Percentiles rank a stretch among this genome's conserved stretches.
These are phyloP conservation scores for Latrodectus elegans DNA, from an alignment of 2,888 invertebrate species.

Conservation along the genomic window DNA sequence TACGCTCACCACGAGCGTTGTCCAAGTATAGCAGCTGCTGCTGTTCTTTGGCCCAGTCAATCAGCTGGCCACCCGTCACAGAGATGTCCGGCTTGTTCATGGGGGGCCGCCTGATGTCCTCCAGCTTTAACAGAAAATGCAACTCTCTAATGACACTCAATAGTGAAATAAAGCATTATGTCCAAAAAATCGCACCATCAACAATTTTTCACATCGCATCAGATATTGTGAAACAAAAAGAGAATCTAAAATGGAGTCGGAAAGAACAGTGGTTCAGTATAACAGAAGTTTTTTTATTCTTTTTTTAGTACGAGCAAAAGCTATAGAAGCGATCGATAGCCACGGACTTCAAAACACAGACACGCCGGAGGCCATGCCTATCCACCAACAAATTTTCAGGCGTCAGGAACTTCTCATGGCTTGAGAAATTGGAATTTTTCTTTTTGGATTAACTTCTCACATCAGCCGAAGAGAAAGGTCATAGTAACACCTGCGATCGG, in stretches of 20 bases:
- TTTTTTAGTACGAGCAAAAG: constrained; percentile 15
- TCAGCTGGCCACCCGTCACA: constrained; percentile 68
- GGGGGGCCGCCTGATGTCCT: constrained; percentile 57
- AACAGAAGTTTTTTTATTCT: background rate
- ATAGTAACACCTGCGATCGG: background rate
- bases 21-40: constrained; percentile 68
- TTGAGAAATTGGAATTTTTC: background rate
- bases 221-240: constrained; percentile 38
- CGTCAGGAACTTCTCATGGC: constrained; percentile 66
- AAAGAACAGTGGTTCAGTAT: background rate
- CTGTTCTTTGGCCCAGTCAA: constrained; percentile 69
- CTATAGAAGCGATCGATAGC: constrained; percentile 43
- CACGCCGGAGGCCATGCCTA: constrained; percentile 67
- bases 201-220: constrained; percentile 22
- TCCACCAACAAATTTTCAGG: constrained; percentile 50
- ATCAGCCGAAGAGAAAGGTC: background rate
- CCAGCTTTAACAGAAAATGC: constrained; percentile 28
- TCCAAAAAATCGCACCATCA: background rate
- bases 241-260: constrained; percentile 2
- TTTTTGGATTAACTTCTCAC: too few relatives aligned
- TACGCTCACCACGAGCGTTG: constrained; percentile 64
- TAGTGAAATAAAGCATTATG: constrained; percentile 32
- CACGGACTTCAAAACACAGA: constrained; percentile 65
- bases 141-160: constrained; percentile 42
- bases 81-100: constrained; percentile 69